phyloP scores from a whole-genome alignment of 2,888 invertebrate genomes.

The Hyles lineata region DNA sequence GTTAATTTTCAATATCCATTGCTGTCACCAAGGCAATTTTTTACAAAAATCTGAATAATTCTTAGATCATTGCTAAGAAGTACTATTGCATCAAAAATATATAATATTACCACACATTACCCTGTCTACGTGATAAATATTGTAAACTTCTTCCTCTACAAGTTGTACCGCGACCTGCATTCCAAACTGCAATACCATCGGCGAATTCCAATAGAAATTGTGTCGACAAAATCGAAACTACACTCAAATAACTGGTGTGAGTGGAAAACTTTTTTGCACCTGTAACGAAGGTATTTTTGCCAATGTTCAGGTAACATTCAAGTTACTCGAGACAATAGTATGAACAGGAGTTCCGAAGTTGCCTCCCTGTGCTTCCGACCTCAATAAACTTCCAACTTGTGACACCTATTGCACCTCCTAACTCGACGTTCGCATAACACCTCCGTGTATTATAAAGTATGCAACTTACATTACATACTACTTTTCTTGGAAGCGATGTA shows the following conservation, averaged over 20 bases:
- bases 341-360: slow-evolving; percentile 34
- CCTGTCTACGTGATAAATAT: too few species aligned
- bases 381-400: slow-evolving; percentile 40
- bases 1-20: too few species aligned
- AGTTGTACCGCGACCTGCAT: too few species aligned
- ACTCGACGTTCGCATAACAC: slow-evolving; percentile 36
- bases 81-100: too few species aligned
- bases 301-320: slow-evolving; percentile 5
- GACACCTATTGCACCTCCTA: slow-evolving; percentile 39
- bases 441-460: slow-evolving; percentile 20
- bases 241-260: neutral
- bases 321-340: slow-evolving; percentile 27
- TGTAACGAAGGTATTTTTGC: slow-evolving; percentile 13
- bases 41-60: too few species aligned
- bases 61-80: too few species aligned
- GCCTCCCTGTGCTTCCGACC: slow-evolving; percentile 29
- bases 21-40: too few species aligned
- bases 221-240: neutral
- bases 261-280: neutral
- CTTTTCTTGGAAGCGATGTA: neutral
- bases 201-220: neutral
- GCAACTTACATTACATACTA: slow-evolving; percentile 13
- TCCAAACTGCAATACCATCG: neutral
- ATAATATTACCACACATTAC: too few species aligned
- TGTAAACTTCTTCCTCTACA: too few species aligned